These are phyloP conservation scores for Harpalus rubripes DNA, from an alignment of 2,888 invertebrate genomes.

Conservation along the genomic window DNA sequence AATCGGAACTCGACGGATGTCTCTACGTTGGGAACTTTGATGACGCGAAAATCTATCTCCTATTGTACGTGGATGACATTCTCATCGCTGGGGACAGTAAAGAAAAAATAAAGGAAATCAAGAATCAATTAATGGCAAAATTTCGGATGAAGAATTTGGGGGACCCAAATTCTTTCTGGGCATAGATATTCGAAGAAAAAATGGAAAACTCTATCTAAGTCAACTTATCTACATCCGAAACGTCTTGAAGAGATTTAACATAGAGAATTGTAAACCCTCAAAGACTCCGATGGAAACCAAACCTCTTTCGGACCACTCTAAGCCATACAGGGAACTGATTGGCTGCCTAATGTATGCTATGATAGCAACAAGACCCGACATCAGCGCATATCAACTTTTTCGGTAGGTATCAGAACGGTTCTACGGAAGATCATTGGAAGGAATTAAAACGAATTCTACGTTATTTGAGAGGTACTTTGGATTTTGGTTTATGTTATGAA, in stretches of 20 bases:
- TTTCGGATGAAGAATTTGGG: conserved; percentile 72
- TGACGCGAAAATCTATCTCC: conserved; percentile 67
- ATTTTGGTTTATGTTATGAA: conserved; percentile 62
- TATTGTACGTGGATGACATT: conserved; percentile 72
- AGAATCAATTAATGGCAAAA: conserved; percentile 67
- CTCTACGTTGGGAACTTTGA: neutral
- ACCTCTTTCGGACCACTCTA: neutral
- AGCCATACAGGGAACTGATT: conserved; percentile 59
- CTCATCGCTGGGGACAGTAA: conserved; percentile 68
- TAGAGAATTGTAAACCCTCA: conserved; percentile 70
- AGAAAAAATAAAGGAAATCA: neutral
- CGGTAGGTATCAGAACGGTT: conserved; percentile 55
- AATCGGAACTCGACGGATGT: neutral
- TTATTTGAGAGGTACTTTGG: conserved; percentile 67
- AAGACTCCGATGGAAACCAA: conserved; percentile 46
- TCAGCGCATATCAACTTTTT: conserved; percentile 61
- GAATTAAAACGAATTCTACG: conserved; percentile 70
- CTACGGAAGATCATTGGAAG: conserved; percentile 67
- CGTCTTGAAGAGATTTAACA: conserved; percentile 70
- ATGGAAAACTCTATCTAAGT: conserved; percentile 69
- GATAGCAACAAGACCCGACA: conserved; percentile 62
- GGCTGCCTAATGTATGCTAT: conserved; percentile 59
- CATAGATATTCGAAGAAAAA: conserved; percentile 69
- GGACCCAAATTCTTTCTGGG: conserved; percentile 70
- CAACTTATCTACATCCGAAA: conserved; percentile 70